Evolutionary conservation across 2,797 vertebrate species (phyloP).

Genomic region (Miichthys miiuy): DNA sequence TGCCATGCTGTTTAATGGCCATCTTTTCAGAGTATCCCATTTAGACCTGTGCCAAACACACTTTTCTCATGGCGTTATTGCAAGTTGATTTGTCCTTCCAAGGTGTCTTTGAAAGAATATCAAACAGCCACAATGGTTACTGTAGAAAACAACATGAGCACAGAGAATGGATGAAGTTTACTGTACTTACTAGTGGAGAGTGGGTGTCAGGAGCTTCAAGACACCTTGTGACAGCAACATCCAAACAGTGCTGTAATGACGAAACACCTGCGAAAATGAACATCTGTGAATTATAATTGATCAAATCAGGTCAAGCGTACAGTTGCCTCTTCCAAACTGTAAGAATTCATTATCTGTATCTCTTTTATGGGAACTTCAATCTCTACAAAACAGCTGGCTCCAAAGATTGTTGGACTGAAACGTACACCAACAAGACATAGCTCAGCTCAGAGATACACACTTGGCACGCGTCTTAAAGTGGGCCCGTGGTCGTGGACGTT

Average conservation of each 20-base stretch:
- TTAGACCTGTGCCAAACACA: conserved; percentile 30
- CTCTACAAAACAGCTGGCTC: conserved; percentile 26
- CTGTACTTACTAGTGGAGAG: neutral
- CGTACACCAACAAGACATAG: neutral
- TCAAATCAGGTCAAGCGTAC: conserved; percentile 19
- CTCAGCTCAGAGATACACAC: conserved; percentile 1
- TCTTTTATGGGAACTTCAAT: conserved; percentile 21
- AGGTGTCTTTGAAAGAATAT: neutral
- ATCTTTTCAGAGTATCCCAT: conserved; percentile 29
- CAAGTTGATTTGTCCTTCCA: conserved; percentile 5
- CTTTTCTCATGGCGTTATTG: neutral
- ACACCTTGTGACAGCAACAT: conserved; percentile 4
- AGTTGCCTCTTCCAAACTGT: conserved; percentile 22
- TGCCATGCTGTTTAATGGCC: conserved; percentile 24
- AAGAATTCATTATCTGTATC: conserved; percentile 31
- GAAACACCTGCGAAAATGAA: conserved; percentile 35
- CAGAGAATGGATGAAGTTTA: conserved; percentile 8
- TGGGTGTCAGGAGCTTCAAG: neutral
- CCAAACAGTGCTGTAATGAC: neutral
- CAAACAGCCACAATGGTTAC: neutral
- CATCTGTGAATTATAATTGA: conserved; percentile 57
- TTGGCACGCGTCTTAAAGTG: conserved; percentile 10
- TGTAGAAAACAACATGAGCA: neutral
- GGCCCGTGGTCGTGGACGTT: conserved; percentile 21
- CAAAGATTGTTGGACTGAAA: conserved; percentile 10